Evolutionary conservation across 2,113 vertebrate genomes (phyloP).

Genomic region (Dromaius novaehollandiae): DNA sequence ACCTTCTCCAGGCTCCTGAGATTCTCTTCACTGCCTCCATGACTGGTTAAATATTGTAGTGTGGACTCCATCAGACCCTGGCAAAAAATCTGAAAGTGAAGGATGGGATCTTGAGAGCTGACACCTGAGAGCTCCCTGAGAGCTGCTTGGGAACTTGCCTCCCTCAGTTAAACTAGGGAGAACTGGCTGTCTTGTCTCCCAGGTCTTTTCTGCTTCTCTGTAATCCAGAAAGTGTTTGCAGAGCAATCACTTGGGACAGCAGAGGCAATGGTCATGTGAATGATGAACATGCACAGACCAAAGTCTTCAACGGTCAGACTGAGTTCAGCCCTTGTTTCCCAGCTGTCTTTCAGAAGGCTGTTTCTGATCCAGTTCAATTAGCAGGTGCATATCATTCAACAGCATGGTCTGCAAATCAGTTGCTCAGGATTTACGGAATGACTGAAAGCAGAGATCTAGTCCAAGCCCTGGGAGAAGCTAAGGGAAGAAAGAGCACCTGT

Average conservation of each 20-base stretch:
- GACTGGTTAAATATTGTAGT: background rate
- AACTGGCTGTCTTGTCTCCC: background rate
- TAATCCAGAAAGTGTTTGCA: background rate
- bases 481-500: background rate
- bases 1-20: background rate
- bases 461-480: background rate
- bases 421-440: background rate
- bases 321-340: background rate
- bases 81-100: background rate
- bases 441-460: background rate
- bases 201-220: background rate
- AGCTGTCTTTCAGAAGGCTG: rapidly evolving
- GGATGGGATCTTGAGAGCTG: background rate
- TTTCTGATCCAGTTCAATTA: background rate
- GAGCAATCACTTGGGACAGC: background rate
- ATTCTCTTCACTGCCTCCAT: background rate
- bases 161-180: background rate
- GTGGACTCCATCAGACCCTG: background rate
- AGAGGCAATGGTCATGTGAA: background rate
- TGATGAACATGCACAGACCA: background rate
- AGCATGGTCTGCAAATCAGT: background rate
- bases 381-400: background rate
- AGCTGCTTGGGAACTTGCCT: background rate
- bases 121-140: background rate
- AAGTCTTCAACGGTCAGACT: background rate